phyloP scores from a whole-genome alignment of 92 coral and sea anemone genomes.

The Bergia puertoricense region DNA sequence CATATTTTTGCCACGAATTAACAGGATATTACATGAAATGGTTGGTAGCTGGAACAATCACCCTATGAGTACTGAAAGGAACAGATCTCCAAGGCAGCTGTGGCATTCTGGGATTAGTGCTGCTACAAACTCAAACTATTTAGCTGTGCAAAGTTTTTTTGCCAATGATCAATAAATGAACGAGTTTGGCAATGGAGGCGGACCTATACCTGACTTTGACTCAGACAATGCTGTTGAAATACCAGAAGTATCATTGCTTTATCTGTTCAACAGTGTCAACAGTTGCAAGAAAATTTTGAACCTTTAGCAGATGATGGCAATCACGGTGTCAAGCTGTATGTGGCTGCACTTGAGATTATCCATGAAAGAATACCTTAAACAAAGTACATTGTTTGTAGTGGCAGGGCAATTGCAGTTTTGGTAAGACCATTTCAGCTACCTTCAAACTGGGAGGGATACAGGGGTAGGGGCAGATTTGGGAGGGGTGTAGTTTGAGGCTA shows the following conservation, averaged over 20 bases:
- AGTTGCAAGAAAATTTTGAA: slow-evolving; percentile 43
- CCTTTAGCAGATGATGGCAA: slow-evolving; percentile 55
- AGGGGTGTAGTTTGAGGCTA: no score
- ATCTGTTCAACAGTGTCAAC: slow-evolving; percentile 41
- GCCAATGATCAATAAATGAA: slow-evolving; percentile 17
- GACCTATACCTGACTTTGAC: slow-evolving; percentile 28
- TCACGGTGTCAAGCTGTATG: slow-evolving; percentile 53
- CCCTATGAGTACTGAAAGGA: slow-evolving; percentile 53
- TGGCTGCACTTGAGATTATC: slow-evolving; percentile 11
- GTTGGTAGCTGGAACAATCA: slow-evolving; percentile 52
- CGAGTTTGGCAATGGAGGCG: slow-evolving; percentile 42
- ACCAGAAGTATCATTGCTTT: slow-evolving; percentile 21
- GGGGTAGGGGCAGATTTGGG: no score
- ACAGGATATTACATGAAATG: slow-evolving; percentile 51
- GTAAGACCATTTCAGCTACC: no score
- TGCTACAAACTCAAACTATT: slow-evolving; percentile 40
- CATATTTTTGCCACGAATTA: slow-evolving; percentile 61
- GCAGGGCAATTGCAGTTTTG: no score
- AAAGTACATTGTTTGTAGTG: no score
- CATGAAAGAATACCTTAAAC: no score
- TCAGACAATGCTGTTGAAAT: slow-evolving; percentile 31
- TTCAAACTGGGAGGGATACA: no score
- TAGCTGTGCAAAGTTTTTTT: slow-evolving; percentile 44
- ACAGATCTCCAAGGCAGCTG: slow-evolving; percentile 55
- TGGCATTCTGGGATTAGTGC: slow-evolving; percentile 55